Conservation (phyloP, 2,888 invertebrate species). For the Epistrophe eligans region DNA sequence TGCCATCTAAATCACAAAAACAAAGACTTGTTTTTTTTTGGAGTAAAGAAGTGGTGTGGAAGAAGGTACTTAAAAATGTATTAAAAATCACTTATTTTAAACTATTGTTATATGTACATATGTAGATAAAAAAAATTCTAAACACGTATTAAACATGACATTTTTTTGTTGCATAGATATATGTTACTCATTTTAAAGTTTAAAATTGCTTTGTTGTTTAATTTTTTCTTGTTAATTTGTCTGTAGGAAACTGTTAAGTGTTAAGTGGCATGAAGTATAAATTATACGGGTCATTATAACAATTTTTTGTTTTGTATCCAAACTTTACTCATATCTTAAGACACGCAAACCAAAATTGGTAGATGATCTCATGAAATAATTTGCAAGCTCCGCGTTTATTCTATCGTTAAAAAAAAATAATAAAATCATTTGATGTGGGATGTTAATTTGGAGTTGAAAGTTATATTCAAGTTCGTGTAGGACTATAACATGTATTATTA, state of each 20-base stretch:
- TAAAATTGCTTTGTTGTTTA: not conserved
- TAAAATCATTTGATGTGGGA: slow-evolving; percentile 27
- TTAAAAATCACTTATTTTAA: not conserved
- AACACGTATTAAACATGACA: not conserved
- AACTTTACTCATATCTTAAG: slow-evolving; percentile 12
- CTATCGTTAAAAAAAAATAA: slow-evolving; percentile 32
- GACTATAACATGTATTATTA: not conserved
- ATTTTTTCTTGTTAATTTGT: slow-evolving; percentile 22
- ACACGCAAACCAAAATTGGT: slow-evolving; percentile 56
- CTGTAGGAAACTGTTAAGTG: slow-evolving; percentile 27
- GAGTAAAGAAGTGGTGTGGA: not conserved
- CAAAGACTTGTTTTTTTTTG: not conserved
- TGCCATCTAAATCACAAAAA: not conserved
- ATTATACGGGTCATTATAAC: slow-evolving; percentile 40
- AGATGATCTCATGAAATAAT: slow-evolving; percentile 64
- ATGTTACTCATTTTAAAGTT: not conserved
- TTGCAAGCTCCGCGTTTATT: slow-evolving; percentile 48
- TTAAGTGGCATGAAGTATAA: slow-evolving; percentile 19
- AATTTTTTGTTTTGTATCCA: slow-evolving; percentile 15
- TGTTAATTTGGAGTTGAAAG: slow-evolving; percentile 32
- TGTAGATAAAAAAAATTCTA: not conserved
- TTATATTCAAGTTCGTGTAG: slow-evolving; percentile 23
- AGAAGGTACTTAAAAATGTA: not conserved
- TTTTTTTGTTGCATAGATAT: not conserved
- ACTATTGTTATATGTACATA: not conserved